phyloP scores from a whole-genome alignment of 1,140 invertebrate species.

The Hypothenemus hampei region DNA sequence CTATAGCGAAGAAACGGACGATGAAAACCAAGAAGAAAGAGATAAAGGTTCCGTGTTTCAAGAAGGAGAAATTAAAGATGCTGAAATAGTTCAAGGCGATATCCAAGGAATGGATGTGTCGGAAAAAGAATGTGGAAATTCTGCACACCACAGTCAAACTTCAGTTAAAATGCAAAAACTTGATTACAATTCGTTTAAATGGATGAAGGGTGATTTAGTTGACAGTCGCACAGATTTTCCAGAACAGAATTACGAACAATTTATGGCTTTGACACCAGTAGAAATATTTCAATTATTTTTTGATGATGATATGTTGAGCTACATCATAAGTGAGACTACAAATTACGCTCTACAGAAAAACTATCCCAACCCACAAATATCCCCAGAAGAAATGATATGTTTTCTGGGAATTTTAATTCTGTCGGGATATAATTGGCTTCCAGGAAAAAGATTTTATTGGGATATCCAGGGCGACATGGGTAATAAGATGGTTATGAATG shows the following conservation, averaged over 20 bases:
- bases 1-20: no score
- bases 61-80: background rate
- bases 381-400: conserved; percentile 17
- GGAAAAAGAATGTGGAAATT: background rate
- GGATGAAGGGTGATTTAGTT: conserved; percentile 6
- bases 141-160: background rate
- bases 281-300: background rate
- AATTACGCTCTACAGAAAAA: background rate
- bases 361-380: background rate
- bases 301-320: background rate
- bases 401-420: conserved; percentile 23
- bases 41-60: background rate
- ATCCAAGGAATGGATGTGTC: background rate
- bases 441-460: conserved; percentile 22
- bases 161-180: background rate
- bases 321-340: background rate
- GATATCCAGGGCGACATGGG: conserved; percentile 22
- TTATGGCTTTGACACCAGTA: background rate
- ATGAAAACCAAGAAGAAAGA: background rate
- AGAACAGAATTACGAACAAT: background rate
- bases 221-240: background rate
- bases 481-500: conserved; percentile 14
- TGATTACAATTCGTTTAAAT: background rate
- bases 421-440: conserved; percentile 16
- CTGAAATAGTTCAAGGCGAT: background rate